Evolutionary conservation across 2,113 vertebrate species (phyloP), one percentile per base, ranked within the genome.

Genomic region (Heteronetta atricapilla): DNA sequence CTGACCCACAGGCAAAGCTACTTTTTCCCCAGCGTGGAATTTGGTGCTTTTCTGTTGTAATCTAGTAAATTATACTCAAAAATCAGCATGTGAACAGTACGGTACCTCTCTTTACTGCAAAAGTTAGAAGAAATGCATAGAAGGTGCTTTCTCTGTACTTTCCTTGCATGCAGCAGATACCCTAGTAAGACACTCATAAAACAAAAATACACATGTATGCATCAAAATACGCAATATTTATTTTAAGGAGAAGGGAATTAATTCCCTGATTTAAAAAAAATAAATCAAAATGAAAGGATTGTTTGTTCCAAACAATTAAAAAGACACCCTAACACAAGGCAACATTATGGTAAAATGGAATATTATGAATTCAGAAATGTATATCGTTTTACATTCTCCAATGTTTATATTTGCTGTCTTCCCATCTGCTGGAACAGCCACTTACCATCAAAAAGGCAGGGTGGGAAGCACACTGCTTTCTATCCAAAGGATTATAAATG

Each of bases 351-450:
- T 63, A 83, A 88, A 84, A 60, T 6, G 10, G 20, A 77, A 6
- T 52, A 72, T 48, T 64, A 29, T 0, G 0, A 78, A 82, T 77
- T 58, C 82, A 70, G n/a, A 70, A 59, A 15, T 17, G n/a, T 76
- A 58, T 5, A 4, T 2, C n/a, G 38, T 64, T 92, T 90, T 74
- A 64, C 42, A 69, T 46, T 68, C 87, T 7, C 29, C 82, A 78
- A 15, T 40, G 44, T 64, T 68, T 76, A 25, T 66, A 59, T 84
- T 86, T 84, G 58, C 63, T 46, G 76, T 82, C 48, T 82, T 91
- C 42, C 88, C 74, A 92, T 74, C 83, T 93, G 80, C 73, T 77
- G 67, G 60, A 95, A 80, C 40, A 82, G 62, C 29, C 58, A 72
- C 53, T 82, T 58, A 34, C 15, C 18, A 72, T 66, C 63, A 70